These are phyloP conservation scores for Anthoptus insignis DNA, from an alignment of 2,888 invertebrate species.

Conservation along the genomic window DNA sequence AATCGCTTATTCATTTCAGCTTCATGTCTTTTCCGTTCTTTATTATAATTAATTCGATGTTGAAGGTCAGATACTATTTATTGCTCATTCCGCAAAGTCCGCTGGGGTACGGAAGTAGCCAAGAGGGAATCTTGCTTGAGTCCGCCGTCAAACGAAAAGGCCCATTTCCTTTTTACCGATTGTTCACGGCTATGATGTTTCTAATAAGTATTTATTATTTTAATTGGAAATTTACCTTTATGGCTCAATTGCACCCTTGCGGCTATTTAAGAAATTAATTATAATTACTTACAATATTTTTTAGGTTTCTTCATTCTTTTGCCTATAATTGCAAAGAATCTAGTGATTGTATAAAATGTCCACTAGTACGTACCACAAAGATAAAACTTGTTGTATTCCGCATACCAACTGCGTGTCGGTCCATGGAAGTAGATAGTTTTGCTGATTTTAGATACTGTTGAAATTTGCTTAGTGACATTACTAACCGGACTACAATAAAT, in stretches of 20 bases:
- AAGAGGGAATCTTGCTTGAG: too few relatives aligned
- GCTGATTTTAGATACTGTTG: conserved; percentile 36
- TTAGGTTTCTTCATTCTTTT: not conserved
- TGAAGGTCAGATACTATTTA: too few relatives aligned
- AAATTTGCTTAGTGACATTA: conserved; percentile 37
- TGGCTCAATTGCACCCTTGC: too few relatives aligned
- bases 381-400: conserved; percentile 26
- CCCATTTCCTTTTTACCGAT: too few relatives aligned
- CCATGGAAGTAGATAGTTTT: conserved; percentile 31
- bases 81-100: too few relatives aligned
- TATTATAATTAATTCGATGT: conserved; percentile 23
- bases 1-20: conserved; percentile 43
- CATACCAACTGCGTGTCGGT: conserved; percentile 33
- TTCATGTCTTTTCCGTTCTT: conserved; percentile 35
- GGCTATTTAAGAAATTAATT: too few relatives aligned
- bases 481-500: conserved; percentile 27
- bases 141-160: too few relatives aligned
- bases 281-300: too few relatives aligned
- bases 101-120: too few relatives aligned
- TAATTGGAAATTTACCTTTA: too few relatives aligned
- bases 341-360: not conserved
- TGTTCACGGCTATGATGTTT: too few relatives aligned
- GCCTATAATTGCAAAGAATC: not conserved
- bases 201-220: too few relatives aligned
- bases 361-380: not conserved